Percentiles rank a stretch among this genome's conserved stretches.
Conservation (phyloP, 2,888 invertebrate genomes). For the Eumacrocentrus americanus region DNA sequence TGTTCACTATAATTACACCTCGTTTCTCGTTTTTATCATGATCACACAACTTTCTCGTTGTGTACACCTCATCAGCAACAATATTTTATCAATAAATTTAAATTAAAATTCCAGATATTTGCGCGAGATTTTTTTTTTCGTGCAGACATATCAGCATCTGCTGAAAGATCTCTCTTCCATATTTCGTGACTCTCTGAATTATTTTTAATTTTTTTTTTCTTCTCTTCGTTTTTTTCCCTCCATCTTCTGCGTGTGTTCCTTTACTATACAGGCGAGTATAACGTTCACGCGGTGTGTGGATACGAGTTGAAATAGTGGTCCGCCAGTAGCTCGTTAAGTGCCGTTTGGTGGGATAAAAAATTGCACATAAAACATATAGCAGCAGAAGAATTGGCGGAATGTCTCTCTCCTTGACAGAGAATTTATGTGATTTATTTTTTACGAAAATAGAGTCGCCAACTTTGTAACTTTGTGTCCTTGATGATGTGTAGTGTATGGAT, state of each 20-base stretch:
- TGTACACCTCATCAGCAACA: background rate
- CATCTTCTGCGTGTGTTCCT: background rate
- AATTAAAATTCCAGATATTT: background rate
- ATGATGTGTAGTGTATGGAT: too few relatives aligned
- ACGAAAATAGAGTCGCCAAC: background rate
- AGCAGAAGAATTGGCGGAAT: constrained; percentile 5
- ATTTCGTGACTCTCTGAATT: constrained; percentile 7
- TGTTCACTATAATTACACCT: background rate
- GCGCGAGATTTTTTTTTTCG: background rate
- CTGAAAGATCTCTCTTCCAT: background rate
- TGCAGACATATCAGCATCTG: background rate
- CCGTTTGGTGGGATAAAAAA: constrained; percentile 7
- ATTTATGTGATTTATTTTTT: background rate
- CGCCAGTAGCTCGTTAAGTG: constrained; percentile 13
- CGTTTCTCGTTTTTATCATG: background rate
- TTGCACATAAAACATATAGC: constrained; percentile 6
- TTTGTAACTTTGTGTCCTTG: background rate
- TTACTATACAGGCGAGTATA: background rate
- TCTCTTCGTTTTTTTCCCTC: background rate
- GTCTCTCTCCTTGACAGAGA: too few relatives aligned
- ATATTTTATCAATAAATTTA: background rate
- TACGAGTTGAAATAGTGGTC: constrained; percentile 9
- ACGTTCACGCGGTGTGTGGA: constrained; percentile 9
- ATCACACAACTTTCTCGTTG: background rate
- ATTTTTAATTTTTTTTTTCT: constrained; percentile 1